Evolutionary conservation across 2,797 vertebrate species (phyloP).

Genomic region (Pagetopsis macropterus): DNA sequence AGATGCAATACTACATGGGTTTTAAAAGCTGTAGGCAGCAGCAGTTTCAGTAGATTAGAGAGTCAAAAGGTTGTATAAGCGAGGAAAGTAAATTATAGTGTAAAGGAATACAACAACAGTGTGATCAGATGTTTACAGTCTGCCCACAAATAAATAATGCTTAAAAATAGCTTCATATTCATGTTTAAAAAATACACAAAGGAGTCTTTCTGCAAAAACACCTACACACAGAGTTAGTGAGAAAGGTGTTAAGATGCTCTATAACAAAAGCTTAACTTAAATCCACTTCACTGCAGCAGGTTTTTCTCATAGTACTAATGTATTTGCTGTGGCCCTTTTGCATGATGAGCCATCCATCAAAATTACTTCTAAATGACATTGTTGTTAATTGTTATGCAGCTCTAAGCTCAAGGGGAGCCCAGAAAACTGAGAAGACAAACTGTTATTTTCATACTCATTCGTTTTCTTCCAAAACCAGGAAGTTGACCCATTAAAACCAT

Average conservation of each 20-base stretch:
- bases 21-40: not conserved
- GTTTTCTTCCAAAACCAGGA: not conserved
- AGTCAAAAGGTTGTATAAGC: not conserved
- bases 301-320: not conserved
- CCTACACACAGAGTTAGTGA: not conserved
- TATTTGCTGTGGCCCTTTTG: not conserved
- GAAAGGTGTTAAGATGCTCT: not conserved
- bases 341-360: not conserved
- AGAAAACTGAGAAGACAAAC: not conserved
- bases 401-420: not conserved
- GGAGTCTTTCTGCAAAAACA: not conserved
- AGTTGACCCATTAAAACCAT: not conserved
- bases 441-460: not conserved
- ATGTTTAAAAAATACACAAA: not conserved
- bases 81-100: not conserved
- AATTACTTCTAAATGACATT: not conserved
- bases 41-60: not conserved
- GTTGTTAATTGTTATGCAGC: not conserved
- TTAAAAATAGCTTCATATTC: not conserved
- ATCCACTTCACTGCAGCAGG: no score
- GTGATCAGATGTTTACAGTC: not conserved
- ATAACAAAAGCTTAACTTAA: not conserved
- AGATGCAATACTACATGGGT: not conserved
- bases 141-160: not conserved
- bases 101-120: not conserved